These are phyloP conservation scores for Percina caprodes DNA, from an alignment of 2,113 vertebrate genomes.

Conservation along the genomic window DNA sequence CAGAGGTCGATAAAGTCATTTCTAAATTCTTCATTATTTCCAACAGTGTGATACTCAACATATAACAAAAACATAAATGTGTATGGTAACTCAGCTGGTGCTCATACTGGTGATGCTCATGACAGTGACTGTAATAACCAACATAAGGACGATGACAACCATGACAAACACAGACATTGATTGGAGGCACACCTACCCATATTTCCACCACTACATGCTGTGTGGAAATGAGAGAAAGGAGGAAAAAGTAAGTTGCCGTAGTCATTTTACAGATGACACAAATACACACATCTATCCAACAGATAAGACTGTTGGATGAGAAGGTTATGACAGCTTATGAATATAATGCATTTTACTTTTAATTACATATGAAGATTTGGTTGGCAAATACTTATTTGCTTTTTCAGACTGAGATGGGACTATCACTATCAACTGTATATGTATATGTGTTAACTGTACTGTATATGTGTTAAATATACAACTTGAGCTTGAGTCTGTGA, in stretches of 20 bases:
- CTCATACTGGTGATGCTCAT: not conserved
- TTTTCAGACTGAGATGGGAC: not conserved
- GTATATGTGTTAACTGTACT: no score
- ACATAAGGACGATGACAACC: conserved; percentile 13
- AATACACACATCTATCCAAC: conserved; percentile 43
- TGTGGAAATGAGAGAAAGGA: conserved; percentile 61
- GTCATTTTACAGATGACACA: conserved; percentile 36
- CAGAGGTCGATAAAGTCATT: not conserved
- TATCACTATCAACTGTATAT: not conserved
- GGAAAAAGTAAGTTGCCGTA: conserved; percentile 43
- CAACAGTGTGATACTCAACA: not conserved
- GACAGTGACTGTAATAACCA: conserved; percentile 17
- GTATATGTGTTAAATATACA: no score
- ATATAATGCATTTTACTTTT: not conserved
- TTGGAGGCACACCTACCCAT: conserved; percentile 58
- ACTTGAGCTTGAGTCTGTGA: no score
- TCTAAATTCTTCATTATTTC: not conserved
- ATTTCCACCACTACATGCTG: conserved; percentile 73
- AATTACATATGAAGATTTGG: not conserved
- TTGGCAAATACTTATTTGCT: not conserved
- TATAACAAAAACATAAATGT: not conserved
- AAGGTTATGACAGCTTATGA: conserved; percentile 1
- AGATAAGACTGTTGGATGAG: conserved; percentile 31
- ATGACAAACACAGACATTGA: conserved; percentile 32
- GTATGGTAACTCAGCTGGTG: not conserved